These are phyloP conservation scores for Chiridota heheva DNA, from an alignment of 35 echinoderm and acorn worm species.

Conservation along the genomic window DNA sequence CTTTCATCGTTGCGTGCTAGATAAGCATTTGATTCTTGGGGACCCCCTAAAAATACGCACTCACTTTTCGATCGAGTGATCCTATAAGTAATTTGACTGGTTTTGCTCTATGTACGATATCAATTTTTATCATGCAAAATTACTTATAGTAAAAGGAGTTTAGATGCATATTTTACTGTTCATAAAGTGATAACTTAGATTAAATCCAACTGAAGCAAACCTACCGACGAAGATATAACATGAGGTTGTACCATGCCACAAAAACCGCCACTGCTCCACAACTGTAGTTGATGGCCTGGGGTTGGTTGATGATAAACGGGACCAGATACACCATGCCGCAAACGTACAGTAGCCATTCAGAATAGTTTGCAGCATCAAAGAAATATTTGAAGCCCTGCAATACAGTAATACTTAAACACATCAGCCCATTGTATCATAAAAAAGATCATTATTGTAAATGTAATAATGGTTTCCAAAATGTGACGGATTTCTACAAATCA, in stretches of 20 bases:
- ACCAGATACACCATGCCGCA: slow-evolving; percentile 42
- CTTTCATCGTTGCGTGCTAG: too few species aligned
- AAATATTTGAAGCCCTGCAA: slow-evolving; percentile 75
- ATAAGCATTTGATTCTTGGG: too few species aligned
- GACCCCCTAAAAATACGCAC: too few species aligned
- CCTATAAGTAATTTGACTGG: too few species aligned
- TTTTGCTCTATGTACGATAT: too few species aligned
- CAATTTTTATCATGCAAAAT: background rate
- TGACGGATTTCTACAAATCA: too few species aligned
- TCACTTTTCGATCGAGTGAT: too few species aligned
- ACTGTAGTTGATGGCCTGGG: slow-evolving; percentile 34
- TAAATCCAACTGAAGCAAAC: background rate
- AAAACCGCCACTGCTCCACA: slow-evolving; percentile 78
- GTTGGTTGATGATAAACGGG: slow-evolving; percentile 30
- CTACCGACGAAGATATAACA: slow-evolving; percentile 80
- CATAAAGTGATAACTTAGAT: background rate
- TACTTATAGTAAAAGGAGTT: background rate
- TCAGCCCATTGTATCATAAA: too few species aligned
- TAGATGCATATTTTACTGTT: background rate
- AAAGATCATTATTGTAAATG: too few species aligned
- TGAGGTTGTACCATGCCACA: slow-evolving; percentile 82
- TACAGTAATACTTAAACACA: background rate
- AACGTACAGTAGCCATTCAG: slow-evolving; percentile 72
- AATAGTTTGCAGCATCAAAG: slow-evolving; percentile 58
- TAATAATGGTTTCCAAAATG: too few species aligned